Evolutionary conservation across 1,140 invertebrate species (phyloP), one percentile per base, ranked within the genome.

Genomic region (Riptortus pedestris): DNA sequence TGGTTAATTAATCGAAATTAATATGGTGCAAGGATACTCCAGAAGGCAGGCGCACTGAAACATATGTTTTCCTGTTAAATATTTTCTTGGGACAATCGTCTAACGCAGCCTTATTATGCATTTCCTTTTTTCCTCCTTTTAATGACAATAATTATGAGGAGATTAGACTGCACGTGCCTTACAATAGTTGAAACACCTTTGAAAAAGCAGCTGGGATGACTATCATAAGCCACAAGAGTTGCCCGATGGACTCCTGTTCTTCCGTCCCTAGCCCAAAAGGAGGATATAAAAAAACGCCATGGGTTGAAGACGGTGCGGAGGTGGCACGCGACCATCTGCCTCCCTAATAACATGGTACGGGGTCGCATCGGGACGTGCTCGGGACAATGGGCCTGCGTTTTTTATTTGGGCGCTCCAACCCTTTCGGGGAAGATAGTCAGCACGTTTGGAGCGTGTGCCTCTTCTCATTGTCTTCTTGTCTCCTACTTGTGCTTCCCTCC

Each of bases 241-340:
- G 5, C 31, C 14, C 31, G 31, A 38, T 38, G n/a, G n/a, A n/a
- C n/a, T n/a, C n/a, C n/a, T n/a, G 5, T 38, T 38, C 31, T 38
- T 38, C 14, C 5, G 31, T 7, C 31, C 31, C 31, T 38, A n/a
- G 31, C 31, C 31, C 5, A 38, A 38, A 14, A 38, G 31, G 14
- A 38, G 14, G 31, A 14, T 7, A 38, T 7, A 38, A 38, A 38
- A 38, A 38, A 38, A 38, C 5, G 14, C 5, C 5, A 38, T 38
- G 31, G 5, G 14, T 38, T 5, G 14, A 38, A 38, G 31, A 14
- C 5, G 31, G 31, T 38, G 31, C 24, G 51, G 51, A 24, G 51
- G 51, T 24, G 51, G 51, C 51, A 55, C 51, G 51, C 51, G 51
- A 55, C 51, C 51, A 55, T 20, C 51, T 55, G 51, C 24, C 24